Evolutionary conservation across 2,888 invertebrate genomes (phyloP).

Genomic region (Aromia moschata): DNA sequence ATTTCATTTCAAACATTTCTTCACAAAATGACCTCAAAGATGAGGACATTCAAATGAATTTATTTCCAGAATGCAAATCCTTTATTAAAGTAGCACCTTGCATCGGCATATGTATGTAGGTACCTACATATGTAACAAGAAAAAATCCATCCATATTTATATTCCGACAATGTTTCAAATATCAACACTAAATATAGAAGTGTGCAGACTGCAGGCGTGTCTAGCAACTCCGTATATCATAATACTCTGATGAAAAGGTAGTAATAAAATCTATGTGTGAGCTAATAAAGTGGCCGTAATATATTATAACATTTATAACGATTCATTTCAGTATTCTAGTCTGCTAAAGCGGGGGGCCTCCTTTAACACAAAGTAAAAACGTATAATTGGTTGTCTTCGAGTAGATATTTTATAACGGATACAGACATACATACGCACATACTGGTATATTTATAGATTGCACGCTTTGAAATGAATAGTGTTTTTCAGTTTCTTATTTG

Average conservation of each 20-base stretch:
- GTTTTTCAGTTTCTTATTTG: no score
- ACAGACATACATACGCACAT: not conserved
- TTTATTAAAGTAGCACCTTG: no score
- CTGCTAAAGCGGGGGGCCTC: not conserved
- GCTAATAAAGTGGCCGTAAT: not conserved
- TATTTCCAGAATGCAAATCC: no score
- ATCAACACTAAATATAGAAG: not conserved
- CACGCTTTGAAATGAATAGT: not conserved
- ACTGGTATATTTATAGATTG: not conserved
- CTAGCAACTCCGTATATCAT: not conserved
- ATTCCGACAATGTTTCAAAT: no score
- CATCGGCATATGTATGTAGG: no score
- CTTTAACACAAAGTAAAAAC: not conserved
- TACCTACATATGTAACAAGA: no score
- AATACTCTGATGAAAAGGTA: not conserved
- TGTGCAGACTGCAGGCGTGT: not conserved
- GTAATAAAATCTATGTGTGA: not conserved
- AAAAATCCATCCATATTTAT: no score
- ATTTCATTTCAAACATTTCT: no score
- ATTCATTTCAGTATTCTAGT: not conserved
- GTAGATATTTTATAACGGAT: not conserved
- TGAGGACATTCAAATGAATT: no score
- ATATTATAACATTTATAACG: constrained; percentile 1
- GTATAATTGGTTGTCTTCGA: no score
- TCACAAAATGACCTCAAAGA: no score